phyloP scores from a whole-genome alignment of 2,113 vertebrate genomes.

The Salvator merianae region DNA sequence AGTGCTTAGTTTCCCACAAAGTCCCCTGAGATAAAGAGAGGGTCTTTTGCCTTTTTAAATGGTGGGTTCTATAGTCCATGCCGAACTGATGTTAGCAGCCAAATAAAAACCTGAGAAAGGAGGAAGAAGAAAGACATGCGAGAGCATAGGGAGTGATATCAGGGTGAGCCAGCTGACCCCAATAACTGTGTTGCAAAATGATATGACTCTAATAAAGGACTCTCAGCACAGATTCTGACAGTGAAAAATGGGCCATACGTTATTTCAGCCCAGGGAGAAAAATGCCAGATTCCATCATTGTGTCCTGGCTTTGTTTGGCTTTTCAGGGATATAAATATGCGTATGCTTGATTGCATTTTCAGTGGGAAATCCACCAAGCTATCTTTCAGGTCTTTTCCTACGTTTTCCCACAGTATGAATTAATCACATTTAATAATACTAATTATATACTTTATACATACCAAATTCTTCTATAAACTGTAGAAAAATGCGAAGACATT shows the following conservation, averaged over 20 bases:
- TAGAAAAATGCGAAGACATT: conserved; percentile 68
- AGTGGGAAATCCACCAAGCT: conserved; percentile 49
- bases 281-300: conserved; percentile 54
- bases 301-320: conserved; percentile 58
- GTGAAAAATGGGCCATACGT: conserved; percentile 57
- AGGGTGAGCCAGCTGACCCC: conserved; percentile 30
- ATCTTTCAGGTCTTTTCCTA: conserved; percentile 57
- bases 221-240: conserved; percentile 57
- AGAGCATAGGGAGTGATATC: conserved; percentile 25
- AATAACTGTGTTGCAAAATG: conserved; percentile 49
- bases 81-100: conserved; percentile 36
- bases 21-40: not conserved
- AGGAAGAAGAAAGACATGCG: conserved; percentile 33
- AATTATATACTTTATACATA: conserved; percentile 70
- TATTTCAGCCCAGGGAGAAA: conserved; percentile 45
- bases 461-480: conserved; percentile 72
- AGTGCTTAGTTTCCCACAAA: conserved; percentile 20
- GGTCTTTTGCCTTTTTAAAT: conserved; percentile 25
- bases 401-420: conserved; percentile 70
- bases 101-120: conserved; percentile 41
- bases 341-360: conserved; percentile 52
- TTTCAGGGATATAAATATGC: conserved; percentile 45
- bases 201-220: conserved; percentile 54
- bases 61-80: conserved; percentile 17
- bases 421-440: conserved; percentile 73